Percentiles rank a stretch among this genome's conserved stretches.
Conservation (phyloP, 2,888 invertebrate genomes). For the Clitarchus hookeri region DNA sequence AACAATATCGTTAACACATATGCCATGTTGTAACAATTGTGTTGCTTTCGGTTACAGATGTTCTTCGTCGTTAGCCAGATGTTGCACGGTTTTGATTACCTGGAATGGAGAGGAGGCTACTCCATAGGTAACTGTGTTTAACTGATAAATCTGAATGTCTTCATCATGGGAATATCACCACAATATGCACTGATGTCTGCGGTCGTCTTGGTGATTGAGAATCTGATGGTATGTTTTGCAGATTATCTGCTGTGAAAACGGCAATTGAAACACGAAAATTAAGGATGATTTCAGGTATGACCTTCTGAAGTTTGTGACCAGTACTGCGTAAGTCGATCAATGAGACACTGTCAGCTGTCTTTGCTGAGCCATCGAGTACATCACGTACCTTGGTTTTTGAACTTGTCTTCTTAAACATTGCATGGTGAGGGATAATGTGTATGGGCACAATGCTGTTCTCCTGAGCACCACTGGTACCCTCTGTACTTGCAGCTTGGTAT, state of each 20-base stretch:
- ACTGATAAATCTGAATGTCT: not conserved
- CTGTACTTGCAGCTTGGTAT: too few relatives aligned
- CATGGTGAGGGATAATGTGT: not conserved
- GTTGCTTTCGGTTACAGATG: too few relatives aligned
- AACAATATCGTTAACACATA: too few relatives aligned
- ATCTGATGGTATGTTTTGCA: not conserved
- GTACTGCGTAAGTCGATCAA: not conserved
- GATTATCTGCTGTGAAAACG: not conserved
- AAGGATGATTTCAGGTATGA: not conserved
- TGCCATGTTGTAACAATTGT: too few relatives aligned
- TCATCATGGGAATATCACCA: not conserved
- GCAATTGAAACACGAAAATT: not conserved
- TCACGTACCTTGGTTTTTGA: not conserved
- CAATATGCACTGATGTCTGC: not conserved
- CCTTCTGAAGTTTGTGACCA: not conserved
- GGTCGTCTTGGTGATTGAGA: not conserved
- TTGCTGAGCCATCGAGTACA: not conserved
- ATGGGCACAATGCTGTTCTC: not conserved
- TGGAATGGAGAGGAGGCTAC: not conserved
- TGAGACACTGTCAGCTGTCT: not conserved
- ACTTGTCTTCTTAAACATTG: not conserved
- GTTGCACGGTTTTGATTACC: not conserved
- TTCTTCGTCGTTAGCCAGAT: not conserved
- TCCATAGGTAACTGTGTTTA: constrained; percentile 8
- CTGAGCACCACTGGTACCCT: not conserved